phyloP scores from a whole-genome alignment of 1,140 invertebrate species.

The Dolichoris vasculosae region DNA sequence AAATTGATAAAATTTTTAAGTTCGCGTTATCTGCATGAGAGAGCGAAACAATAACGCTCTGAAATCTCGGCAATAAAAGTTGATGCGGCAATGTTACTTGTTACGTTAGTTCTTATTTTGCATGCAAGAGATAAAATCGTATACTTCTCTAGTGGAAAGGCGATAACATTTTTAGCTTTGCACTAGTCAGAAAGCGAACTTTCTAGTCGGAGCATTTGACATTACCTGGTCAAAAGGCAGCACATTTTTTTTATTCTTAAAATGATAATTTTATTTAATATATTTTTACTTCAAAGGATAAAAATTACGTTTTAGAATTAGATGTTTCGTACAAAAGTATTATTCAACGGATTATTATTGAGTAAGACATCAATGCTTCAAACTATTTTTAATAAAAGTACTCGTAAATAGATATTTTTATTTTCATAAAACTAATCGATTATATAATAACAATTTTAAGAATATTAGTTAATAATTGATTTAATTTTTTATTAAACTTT shows the following conservation, averaged over 20 bases:
- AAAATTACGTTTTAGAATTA: not conserved
- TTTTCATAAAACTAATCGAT: too few species aligned
- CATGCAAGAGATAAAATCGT: slow-evolving; percentile 3
- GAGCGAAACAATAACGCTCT: not conserved
- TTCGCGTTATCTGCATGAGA: not conserved
- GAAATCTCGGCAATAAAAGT: slow-evolving; percentile 1
- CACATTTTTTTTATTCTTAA: not conserved
- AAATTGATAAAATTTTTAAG: not conserved
- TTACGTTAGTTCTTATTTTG: slow-evolving; percentile 14
- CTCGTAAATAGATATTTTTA: too few species aligned
- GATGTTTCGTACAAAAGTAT: too few species aligned
- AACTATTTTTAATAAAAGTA: too few species aligned
- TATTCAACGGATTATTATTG: too few species aligned
- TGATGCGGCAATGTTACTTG: slow-evolving; percentile 14
- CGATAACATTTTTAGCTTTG: not conserved
- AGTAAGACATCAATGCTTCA: too few species aligned
- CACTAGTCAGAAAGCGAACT: not conserved
- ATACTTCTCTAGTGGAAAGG: not conserved
- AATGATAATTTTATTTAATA: not conserved
- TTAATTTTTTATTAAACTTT: too few species aligned
- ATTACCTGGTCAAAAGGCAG: not conserved
- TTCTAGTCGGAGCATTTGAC: not conserved
- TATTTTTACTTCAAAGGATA: not conserved
- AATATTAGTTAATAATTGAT: too few species aligned
- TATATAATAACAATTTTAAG: too few species aligned